phyloP scores from a whole-genome alignment of 1,140 invertebrate species.

The Drosophila tsacasi region DNA sequence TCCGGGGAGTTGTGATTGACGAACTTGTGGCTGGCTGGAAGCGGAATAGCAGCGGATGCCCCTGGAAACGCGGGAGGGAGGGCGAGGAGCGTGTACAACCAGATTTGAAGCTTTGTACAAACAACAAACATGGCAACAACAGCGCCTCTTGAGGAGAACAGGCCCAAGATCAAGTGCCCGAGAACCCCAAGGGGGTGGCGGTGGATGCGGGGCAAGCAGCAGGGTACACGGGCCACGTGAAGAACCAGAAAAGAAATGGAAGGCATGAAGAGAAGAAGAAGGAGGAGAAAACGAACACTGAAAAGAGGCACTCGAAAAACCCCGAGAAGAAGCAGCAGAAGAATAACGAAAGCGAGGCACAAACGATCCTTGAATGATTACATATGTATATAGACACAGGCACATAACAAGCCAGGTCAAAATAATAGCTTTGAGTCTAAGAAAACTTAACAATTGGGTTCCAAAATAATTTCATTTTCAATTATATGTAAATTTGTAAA shows the following conservation, averaged over 20 bases:
- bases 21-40: slow-evolving; percentile 51
- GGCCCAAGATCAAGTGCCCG: slow-evolving; percentile 74
- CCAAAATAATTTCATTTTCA: background rate
- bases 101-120: slow-evolving; percentile 83
- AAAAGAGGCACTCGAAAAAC: slow-evolving; percentile 53
- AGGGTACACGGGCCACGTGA: slow-evolving; percentile 33
- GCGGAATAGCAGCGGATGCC: slow-evolving; percentile 33
- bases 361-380: slow-evolving; percentile 74
- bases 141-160: slow-evolving; percentile 34
- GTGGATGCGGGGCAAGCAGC: background rate
- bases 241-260: slow-evolving; percentile 39
- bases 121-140: slow-evolving; percentile 67
- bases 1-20: slow-evolving; percentile 39
- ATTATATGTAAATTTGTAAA: no score
- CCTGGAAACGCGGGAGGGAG: background rate
- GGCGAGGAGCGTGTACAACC: slow-evolving; percentile 63
- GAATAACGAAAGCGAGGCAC: slow-evolving; percentile 58
- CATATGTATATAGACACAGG: slow-evolving; percentile 33
- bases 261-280: slow-evolving; percentile 13
- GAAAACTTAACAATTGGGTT: background rate
- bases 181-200: slow-evolving; percentile 31
- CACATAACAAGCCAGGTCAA: slow-evolving; percentile 6
- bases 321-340: slow-evolving; percentile 23
- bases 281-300: slow-evolving; percentile 21
- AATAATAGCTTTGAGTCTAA: background rate